phyloP scores from a whole-genome alignment of 1,140 invertebrate species.

The Heliconius hermathena region DNA sequence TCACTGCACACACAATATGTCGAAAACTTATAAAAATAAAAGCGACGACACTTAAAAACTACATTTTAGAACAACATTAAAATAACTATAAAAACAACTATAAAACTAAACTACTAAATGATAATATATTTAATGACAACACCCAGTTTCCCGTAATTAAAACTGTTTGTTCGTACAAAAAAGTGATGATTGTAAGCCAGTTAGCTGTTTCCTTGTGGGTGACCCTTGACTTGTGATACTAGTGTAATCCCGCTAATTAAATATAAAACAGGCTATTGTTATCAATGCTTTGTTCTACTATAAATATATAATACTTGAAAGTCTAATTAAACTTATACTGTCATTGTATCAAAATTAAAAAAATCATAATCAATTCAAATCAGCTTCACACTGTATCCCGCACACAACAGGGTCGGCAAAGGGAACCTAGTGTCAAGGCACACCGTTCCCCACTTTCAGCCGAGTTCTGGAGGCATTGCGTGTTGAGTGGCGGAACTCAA shows the following conservation, averaged over 20 bases:
- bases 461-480: too few species aligned
- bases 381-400: too few species aligned
- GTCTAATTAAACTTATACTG: background rate
- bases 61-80: background rate
- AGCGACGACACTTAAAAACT: background rate
- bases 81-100: background rate
- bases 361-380: too few species aligned
- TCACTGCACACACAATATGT: background rate
- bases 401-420: too few species aligned
- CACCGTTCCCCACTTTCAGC: too few species aligned
- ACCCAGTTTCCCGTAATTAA: slow-evolving; percentile 74
- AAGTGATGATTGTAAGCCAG: slow-evolving; percentile 65
- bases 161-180: slow-evolving; percentile 59
- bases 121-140: slow-evolving; percentile 27
- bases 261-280: slow-evolving; percentile 49
- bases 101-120: slow-evolving; percentile 7
- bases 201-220: slow-evolving; percentile 67
- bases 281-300: slow-evolving; percentile 32
- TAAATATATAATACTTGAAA: background rate
- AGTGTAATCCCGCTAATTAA: slow-evolving; percentile 61
- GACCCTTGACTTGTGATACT: slow-evolving; percentile 73
- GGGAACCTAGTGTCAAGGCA: too few species aligned
- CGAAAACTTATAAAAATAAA: background rate
- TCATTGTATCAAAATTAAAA: background rate
- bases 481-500: too few species aligned